Base-by-base conservation (phyloP, 2,888 invertebrate species). In the Eristalis tenax region DNA sequence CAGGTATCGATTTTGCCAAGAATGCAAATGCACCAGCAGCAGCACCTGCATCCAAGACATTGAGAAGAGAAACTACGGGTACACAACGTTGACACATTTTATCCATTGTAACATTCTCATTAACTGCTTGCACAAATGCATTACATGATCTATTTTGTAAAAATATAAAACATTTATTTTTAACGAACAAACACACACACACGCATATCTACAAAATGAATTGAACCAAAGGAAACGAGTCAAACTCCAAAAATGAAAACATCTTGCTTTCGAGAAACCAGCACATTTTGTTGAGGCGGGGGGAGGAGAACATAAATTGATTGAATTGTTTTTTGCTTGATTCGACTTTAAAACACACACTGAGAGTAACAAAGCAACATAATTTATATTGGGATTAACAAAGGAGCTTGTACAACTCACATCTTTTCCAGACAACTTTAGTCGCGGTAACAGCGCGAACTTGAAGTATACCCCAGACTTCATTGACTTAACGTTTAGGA, bases 401-500 rank as follows among this genome's bases (percentile, higher is more conserved):
- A 74, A 64, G 56, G 4, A 50, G 56, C 23, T 18, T 65, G 59
- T 28, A 50, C 68, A 80, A 93, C 93, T 93, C 92, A 93, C 93
- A 93, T 93, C 92, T 93, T 90, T 93, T 92, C 93, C 93, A 92
- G 92, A 92, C 92, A 93, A 93, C 92, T 92, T 92, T 90, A 92
- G 92, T 92, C 93, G 93, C 92, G 92, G 92, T 92, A 92, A 92
- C 92, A 92, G 91, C 93, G 92, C 92, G 92, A 91, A 91, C 91
- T 91, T 91, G 90, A 91, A 92, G 92, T 91, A 91, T 91, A 91
- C 92, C 91, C 91, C 91, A 91, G 91, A 92, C 92, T 92, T 92
- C 92, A 92, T 92, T 92, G 92, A 92, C 92, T 92, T 91, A 89
- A 91, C 91, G 91, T 92, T 92, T 91, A 89, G 91, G 90, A 92